phyloP scores from a whole-genome alignment of 2,888 invertebrate species.

The Pilophorus perplexus region DNA sequence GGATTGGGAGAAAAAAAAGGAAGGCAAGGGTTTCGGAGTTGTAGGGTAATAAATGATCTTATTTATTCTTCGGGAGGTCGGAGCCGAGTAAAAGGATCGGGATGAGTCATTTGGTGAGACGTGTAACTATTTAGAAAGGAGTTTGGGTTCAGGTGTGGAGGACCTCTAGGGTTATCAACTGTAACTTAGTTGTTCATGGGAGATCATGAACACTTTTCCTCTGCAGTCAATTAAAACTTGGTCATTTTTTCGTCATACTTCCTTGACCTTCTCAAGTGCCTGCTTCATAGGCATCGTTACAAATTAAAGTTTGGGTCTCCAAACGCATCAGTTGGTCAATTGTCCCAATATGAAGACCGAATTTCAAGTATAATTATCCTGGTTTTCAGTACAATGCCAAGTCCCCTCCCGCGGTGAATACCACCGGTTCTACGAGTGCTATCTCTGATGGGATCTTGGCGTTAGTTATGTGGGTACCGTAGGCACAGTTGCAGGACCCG shows the following conservation, averaged over 20 bases:
- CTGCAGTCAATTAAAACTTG: too few relatives aligned
- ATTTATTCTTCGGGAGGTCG: constrained; percentile 20
- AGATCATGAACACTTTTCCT: constrained; percentile 18
- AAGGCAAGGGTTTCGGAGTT: too few relatives aligned
- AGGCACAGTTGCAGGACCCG: constrained; percentile 2
- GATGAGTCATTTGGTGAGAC: constrained; percentile 31
- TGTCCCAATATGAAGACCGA: too few relatives aligned
- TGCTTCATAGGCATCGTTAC: background rate
- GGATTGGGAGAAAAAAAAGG: background rate
- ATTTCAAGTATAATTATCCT: background rate
- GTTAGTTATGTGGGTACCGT: constrained; percentile 14
- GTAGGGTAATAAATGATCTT: constrained; percentile 18
- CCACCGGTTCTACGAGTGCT: background rate
- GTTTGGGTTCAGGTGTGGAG: constrained; percentile 35
- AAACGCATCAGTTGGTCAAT: too few relatives aligned
- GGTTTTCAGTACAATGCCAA: background rate
- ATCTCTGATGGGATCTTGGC: constrained; percentile 18
- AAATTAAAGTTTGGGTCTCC: too few relatives aligned
- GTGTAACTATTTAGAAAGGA: constrained; percentile 36
- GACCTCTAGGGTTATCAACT: constrained; percentile 22
- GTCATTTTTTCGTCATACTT: too few relatives aligned
- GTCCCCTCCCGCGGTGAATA: background rate
- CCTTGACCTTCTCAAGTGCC: too few relatives aligned
- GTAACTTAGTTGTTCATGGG: constrained; percentile 35
- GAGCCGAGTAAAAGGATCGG: too few relatives aligned